phyloP scores from a whole-genome alignment of 2,888 invertebrate genomes.

The Agriotes lineatus region DNA sequence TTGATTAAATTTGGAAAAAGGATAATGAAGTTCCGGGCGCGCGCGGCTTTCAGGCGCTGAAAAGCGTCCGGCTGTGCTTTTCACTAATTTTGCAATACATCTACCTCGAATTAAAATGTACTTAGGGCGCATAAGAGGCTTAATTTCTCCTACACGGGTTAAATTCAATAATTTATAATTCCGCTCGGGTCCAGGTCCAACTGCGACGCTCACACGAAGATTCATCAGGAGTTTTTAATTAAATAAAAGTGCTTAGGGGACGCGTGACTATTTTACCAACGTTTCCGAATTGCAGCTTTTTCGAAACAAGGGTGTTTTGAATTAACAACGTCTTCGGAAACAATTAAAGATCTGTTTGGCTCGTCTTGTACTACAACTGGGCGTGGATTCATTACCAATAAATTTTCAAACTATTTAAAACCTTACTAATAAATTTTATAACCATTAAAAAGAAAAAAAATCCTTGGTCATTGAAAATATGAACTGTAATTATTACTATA shows the following conservation, averaged over 20 bases:
- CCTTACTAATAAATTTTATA: too few relatives aligned
- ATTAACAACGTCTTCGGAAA: too few relatives aligned
- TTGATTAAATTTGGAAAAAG: slow-evolving; percentile 42
- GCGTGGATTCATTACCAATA: too few relatives aligned
- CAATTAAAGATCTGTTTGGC: too few relatives aligned
- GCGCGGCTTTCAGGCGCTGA: slow-evolving; percentile 14
- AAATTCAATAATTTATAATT: slow-evolving; percentile 53
- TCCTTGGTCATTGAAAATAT: too few relatives aligned
- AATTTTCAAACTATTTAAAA: too few relatives aligned
- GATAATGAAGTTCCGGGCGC: slow-evolving; percentile 31
- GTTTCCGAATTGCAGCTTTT: too few relatives aligned
- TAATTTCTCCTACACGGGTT: slow-evolving; percentile 37
- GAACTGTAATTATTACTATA: too few relatives aligned
- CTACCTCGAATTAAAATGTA: slow-evolving; percentile 32
- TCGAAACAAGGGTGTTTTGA: too few relatives aligned
- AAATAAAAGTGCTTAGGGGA: slow-evolving; percentile 54
- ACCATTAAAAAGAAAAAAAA: too few relatives aligned
- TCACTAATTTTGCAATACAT: slow-evolving; percentile 23
- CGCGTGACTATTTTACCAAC: slow-evolving; percentile 51
- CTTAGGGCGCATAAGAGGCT: slow-evolving; percentile 39
- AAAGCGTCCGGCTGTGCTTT: slow-evolving; percentile 10
- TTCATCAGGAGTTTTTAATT: slow-evolving; percentile 61
- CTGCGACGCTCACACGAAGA: slow-evolving; percentile 54
- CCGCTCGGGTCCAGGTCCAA: slow-evolving; percentile 48
- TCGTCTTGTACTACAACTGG: too few relatives aligned